These are phyloP conservation scores for Oenanthe melanoleuca DNA, from an alignment of 2,113 vertebrate genomes.

Conservation along the genomic window DNA sequence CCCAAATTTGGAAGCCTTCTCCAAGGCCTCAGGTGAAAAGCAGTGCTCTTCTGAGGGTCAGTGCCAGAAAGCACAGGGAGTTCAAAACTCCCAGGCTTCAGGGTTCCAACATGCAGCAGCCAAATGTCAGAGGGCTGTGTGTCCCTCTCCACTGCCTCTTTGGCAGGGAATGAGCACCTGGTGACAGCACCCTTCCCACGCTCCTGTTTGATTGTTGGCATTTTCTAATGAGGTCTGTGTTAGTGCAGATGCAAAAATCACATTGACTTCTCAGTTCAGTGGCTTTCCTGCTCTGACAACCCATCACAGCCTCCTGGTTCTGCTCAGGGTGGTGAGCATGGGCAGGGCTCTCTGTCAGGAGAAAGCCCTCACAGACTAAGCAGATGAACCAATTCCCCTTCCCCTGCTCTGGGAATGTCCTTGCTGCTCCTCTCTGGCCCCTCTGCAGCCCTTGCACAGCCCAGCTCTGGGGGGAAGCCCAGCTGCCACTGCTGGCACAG, in stretches of 20 bases:
- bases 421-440: neutral
- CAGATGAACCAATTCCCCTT: neutral
- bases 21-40: no score
- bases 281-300: neutral
- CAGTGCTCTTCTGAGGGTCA: no score
- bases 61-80: no score
- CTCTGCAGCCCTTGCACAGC: neutral
- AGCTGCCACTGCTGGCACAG: neutral
- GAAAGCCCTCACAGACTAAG: neutral
- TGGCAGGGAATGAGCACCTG: neutral
- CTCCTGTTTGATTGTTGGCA: neutral
- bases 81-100: no score
- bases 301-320: neutral
- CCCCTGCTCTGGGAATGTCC: neutral
- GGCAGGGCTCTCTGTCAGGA: neutral
- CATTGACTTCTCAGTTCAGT: neutral
- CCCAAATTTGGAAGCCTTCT: no score
- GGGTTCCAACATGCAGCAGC: neutral
- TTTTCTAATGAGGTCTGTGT: neutral
- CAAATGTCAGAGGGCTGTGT: neutral
- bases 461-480: neutral
- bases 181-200: fast-evolving
- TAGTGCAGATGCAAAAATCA: neutral
- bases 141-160: neutral
- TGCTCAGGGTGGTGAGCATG: neutral